phyloP scores from a whole-genome alignment of 2,797 vertebrate genomes.

The Amblyraja radiata region DNA sequence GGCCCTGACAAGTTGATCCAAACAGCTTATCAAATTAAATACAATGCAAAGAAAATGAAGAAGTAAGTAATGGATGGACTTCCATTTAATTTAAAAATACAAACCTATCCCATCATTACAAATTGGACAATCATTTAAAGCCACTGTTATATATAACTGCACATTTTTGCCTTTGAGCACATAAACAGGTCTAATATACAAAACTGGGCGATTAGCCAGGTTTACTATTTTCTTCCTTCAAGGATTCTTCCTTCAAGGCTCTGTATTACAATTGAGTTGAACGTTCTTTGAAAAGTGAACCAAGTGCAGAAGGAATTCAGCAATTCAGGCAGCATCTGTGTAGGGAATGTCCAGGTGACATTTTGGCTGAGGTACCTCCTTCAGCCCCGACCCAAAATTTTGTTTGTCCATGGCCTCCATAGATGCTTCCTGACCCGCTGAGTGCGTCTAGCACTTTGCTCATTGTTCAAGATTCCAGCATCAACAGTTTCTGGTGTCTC shows the following conservation, averaged over 20 bases:
- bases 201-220: neutral
- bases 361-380: too few relatives aligned
- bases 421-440: too few relatives aligned
- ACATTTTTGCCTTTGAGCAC: neutral
- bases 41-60: slow-evolving; percentile 99
- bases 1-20: slow-evolving; percentile 92
- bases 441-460: too few relatives aligned
- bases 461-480: too few relatives aligned
- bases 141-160: neutral
- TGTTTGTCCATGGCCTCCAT: too few relatives aligned
- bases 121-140: neutral
- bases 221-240: neutral
- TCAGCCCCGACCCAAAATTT: too few relatives aligned
- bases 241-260: neutral
- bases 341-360: too few relatives aligned
- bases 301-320: too few relatives aligned
- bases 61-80: slow-evolving; percentile 68
- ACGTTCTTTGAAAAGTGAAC: too few relatives aligned
- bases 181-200: neutral
- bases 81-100: neutral
- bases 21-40: slow-evolving; percentile 93
- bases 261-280: neutral
- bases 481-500: too few relatives aligned
- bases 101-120: neutral
- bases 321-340: too few relatives aligned